Base-by-base conservation (phyloP, 1,140 invertebrate species). In the Ips typographus region DNA sequence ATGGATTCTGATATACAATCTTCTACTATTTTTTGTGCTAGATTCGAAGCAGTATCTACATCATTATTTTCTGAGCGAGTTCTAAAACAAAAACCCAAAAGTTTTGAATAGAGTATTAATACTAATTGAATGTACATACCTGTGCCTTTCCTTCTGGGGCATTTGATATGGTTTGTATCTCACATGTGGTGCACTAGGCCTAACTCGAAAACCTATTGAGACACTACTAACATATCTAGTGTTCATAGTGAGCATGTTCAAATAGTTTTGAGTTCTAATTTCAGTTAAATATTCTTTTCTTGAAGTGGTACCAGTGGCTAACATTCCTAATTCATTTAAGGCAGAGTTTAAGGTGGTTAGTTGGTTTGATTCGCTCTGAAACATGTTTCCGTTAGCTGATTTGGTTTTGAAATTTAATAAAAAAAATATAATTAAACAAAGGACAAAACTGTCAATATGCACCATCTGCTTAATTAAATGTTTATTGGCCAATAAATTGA, bases 1-100 rank as follows among this genome's bases (percentile, higher is more conserved):
- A 74, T 57, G 1, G 68, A 63, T 40, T 70, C 71, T 2, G 73
- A 56, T 37, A 79, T 71, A 41, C 73, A 74, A 49, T 75, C 72
- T 70, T 79, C 77, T n/a, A 78, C 61, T 7, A 78, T 69, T 39
- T 69, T 74, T 43, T 75, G 72, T 4, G 76, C 71, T 49, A 79
- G 49, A 62, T 4, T 67, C 55, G 60, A 65, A n/a, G 70, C 71
- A 60, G 60, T 57, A 44, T 83, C 82, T 77, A 75, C 77, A 70
- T 86, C 85, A 3, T 85, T 84, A 76, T 86, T 86, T 74, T 86
- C 85, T 76, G 85, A 86, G 75, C 83, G 84, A 66, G 85, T 86
- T 77, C 85, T 70, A 52, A 40, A 70, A 63, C 3, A 58, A 56
- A 5, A 47, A 40, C 78, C 36, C 40, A 7, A 47, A 8, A 43